These are phyloP conservation scores for Austrofundulus limnaeus DNA, from an alignment of 2,113 vertebrate genomes.

Conservation along the genomic window DNA sequence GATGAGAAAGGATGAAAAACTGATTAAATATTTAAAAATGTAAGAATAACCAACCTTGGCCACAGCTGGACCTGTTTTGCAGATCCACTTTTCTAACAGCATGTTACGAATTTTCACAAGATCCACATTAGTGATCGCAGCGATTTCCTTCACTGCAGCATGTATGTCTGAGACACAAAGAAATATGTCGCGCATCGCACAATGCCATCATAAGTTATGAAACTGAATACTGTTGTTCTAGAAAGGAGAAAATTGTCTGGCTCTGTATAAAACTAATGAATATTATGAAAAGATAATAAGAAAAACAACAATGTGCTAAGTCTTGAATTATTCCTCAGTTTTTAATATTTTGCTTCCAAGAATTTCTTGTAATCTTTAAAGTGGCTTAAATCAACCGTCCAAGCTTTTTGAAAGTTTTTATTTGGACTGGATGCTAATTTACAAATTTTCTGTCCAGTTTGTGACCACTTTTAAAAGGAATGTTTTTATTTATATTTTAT, in stretches of 20 bases:
- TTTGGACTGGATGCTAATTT: no score
- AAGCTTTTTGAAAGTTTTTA: no score
- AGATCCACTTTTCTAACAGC: slow-evolving; percentile 93
- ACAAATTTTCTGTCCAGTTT: no score
- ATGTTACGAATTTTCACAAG: slow-evolving; percentile 87
- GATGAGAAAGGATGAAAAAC: not conserved
- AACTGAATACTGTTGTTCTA: not conserved
- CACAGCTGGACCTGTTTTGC: slow-evolving; percentile 72
- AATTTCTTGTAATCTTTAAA: no score
- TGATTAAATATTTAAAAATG: not conserved
- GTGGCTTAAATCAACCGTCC: no score
- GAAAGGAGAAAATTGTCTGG: not conserved
- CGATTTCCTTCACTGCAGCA: slow-evolving; percentile 86
- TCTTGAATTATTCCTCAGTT: no score
- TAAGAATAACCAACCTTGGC: slow-evolving; percentile 74
- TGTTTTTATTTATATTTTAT: no score
- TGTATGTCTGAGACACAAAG: slow-evolving; percentile 84
- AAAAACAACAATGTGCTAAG: no score
- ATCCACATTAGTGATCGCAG: slow-evolving; percentile 86
- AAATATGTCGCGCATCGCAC: not conserved
- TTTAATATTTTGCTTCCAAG: no score
- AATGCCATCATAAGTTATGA: not conserved
- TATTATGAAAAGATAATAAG: not conserved
- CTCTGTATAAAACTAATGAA: no score
- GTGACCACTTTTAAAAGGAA: no score